Conservation (phyloP, 2,113 vertebrate genomes). For the human (Homo sapiens) region DNA sequence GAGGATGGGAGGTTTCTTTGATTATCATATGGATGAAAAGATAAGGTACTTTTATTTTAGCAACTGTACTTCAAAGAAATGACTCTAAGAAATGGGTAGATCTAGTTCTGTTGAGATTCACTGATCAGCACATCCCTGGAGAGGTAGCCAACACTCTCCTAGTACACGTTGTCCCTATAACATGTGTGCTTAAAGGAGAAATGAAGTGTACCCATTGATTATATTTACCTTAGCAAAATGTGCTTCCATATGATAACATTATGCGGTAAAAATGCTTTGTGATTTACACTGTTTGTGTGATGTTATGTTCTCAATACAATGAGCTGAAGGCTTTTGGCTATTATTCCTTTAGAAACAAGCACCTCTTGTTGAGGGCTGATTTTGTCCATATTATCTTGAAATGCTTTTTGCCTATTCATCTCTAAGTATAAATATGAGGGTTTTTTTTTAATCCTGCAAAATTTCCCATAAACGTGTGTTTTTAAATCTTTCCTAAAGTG, state of each 20-base stretch:
- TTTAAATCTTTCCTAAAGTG: neutral
- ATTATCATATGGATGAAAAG: neutral
- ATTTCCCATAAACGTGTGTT: neutral
- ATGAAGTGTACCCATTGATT: neutral
- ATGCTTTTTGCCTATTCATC: neutral
- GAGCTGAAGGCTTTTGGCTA: neutral
- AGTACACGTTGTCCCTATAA: neutral
- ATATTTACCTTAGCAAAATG: conserved; percentile 4
- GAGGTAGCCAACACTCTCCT: neutral
- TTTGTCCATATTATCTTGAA: neutral
- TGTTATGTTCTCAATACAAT: neutral
- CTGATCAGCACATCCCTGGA: neutral
- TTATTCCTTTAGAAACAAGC: conserved; percentile 34
- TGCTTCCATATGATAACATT: neutral
- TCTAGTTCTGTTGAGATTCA: neutral
- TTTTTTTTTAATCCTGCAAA: neutral
- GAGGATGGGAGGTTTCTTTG: neutral
- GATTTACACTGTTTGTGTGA: neutral
- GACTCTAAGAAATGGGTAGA: neutral
- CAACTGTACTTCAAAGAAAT: neutral
- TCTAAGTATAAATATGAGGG: conserved; percentile 23
- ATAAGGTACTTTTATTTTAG: neutral
- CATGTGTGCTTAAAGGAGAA: neutral
- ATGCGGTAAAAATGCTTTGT: neutral
- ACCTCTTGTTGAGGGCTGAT: neutral